Evolutionary conservation across 2,888 invertebrate species (phyloP), one percentile per base, ranked within the genome.

Genomic region (Volucella zonaria): DNA sequence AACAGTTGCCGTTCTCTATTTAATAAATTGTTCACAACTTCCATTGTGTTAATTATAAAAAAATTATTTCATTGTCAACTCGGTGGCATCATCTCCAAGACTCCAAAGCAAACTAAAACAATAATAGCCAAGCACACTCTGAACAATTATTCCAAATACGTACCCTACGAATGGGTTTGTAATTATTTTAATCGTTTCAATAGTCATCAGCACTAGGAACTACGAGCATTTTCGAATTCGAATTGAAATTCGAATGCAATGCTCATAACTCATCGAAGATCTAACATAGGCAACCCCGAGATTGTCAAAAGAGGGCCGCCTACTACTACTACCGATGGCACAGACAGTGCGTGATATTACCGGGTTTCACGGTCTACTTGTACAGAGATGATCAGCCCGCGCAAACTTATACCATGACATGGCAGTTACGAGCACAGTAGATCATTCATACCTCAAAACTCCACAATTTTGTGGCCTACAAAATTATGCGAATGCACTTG

Each of bases 401-500:
- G 31, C 45, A 49, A n/a, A 66, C 23, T 56, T 58, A 66, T 66
- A 49, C 31, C 38, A 58, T 66, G 58, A 11, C 45, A 61, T 61
- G 45, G 15, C 62, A 77, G 45, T 77, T 62, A 15, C 31, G 31
- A 31, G 4, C 6, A 31, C 31, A 31, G 6, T 31, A 31, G 31
- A 31, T 31, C 31, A 31, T 6, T 31, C 31, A 6, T 31, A 31
- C 31, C 31, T 31, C 31, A 31, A 31, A 6, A 31, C 31, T 42
- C 15, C 68, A 49, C 56, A 51, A 64, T 58, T 67, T 74, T 73
- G 64, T 73, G 71, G 66, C 73, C 82, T 76, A 75, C 54, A 75
- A 83, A 76, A 51, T 71, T 76, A 71, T 67, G 61, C 49, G 67
- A 70, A 83, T 80, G 66, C 83, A 67, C 75, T 80, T 83, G 83